phyloP scores from a whole-genome alignment of 2,113 vertebrate genomes.

The Indicator maculatus region DNA sequence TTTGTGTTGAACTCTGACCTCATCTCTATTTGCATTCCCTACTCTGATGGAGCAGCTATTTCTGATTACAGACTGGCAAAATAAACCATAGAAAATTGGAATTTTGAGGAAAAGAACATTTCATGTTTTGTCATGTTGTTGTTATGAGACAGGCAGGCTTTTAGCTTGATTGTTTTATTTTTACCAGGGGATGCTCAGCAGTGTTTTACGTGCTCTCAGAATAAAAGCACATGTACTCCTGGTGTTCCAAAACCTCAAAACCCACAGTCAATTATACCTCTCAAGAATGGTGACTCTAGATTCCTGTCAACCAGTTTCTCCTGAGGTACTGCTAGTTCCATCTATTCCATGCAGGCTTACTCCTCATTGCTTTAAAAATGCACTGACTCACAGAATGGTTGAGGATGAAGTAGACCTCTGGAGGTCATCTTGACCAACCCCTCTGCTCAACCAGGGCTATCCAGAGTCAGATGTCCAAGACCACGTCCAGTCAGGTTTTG shows the following conservation, averaged over 20 bases:
- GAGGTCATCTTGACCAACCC: neutral
- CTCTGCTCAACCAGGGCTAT: neutral
- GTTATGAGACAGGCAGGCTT: constrained; percentile 5
- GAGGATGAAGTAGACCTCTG: neutral
- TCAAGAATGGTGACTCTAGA: constrained; percentile 43
- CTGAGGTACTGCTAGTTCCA: constrained; percentile 35
- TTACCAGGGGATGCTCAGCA: neutral
- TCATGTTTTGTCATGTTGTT: neutral
- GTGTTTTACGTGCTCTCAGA: constrained; percentile 24
- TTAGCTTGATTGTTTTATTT: constrained; percentile 37
- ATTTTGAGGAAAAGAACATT: constrained; percentile 45
- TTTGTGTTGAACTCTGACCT: constrained; percentile 4
- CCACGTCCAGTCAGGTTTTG: neutral
- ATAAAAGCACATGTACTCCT: neutral
- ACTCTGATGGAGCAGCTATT: constrained; percentile 24
- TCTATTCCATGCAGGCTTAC: neutral
- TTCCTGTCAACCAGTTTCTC: constrained; percentile 36
- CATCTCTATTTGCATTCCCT: constrained; percentile 8
- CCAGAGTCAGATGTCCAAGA: neutral
- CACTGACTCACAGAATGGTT: neutral
- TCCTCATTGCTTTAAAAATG: neutral
- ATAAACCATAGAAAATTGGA: constrained; percentile 39
- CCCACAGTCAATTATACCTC: neutral
- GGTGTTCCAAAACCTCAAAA: constrained; percentile 49
- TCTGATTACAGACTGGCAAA: constrained; percentile 24